Base-by-base conservation (phyloP, 2,797 vertebrate genomes). In the Propithecus perrieri region DNA sequence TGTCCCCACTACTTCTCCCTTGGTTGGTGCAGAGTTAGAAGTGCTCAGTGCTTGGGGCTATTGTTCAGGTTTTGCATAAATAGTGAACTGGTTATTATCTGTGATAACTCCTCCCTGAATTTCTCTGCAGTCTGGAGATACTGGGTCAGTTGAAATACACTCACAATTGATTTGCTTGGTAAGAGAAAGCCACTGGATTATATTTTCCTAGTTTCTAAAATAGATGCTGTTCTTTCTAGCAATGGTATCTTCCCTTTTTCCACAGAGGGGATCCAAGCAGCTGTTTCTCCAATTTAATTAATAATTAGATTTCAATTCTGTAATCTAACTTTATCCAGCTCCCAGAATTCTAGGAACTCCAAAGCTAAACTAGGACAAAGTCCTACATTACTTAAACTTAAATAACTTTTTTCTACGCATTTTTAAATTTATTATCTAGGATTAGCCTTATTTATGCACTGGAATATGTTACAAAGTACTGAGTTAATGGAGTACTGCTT, bases 291-390 rank as follows among this genome's bases (percentile, higher is more conserved):
- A 67, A 28, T 46, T 89, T 67, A 81, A n/a, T 46, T 78, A 80
- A 53, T 35, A 71, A 80, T 46, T 92, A 85, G 72, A 85, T 89
- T 75, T 95, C 57, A 74, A 79, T 92, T 89, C 43, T 63, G 20
- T 41, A 89, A 80, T 13, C 18, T 14, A 55, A 33, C 30, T 7
- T 41, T 67, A 81, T 59, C 57, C 10, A 48, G n/a, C 48, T 61
- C 4, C 8, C 53, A 50, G 59, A 12, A 46, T n/a, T 57, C n/a
- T 15, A 38, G 55, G 28, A 59, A 59, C 35, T 76, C 48, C 12
- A 59, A 65, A 61, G 2, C 14, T 30, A 79, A 78, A 94, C 57
- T n/a, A 18, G 18, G 57, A 33, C 65, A 74, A 71, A 74, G 61
- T 12, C 26, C 30, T 69, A 24, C 11, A 20, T 71, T 46, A 86